Percentiles rank a stretch among this genome's conserved stretches.
These are phyloP conservation scores for Callorhinus ursinus DNA, from an alignment of 2,113 vertebrate species.

Conservation along the genomic window DNA sequence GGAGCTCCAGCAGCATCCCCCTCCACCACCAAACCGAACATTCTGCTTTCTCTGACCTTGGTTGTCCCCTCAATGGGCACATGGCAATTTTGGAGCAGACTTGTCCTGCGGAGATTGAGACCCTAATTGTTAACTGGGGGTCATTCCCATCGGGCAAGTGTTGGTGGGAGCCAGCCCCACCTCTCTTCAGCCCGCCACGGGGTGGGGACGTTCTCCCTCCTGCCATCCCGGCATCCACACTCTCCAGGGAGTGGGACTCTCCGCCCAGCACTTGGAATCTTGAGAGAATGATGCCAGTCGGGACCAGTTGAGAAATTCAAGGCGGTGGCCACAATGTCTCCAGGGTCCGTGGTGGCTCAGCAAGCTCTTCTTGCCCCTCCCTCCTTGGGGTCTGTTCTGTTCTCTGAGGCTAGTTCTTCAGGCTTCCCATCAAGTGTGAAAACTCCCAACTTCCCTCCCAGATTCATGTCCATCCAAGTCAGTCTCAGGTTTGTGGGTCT, in stretches of 20 bases:
- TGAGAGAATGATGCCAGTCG: rapidly evolving
- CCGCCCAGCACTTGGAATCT: neutral
- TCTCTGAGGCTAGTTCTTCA: neutral
- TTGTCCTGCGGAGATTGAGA: neutral
- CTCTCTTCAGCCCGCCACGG: neutral
- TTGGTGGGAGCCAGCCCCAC: neutral
- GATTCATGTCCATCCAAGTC: rapidly evolving
- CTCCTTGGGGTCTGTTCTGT: rapidly evolving
- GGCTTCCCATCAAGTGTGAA: neutral
- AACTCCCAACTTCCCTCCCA: neutral
- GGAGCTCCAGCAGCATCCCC: neutral
- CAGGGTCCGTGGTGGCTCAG: too few species aligned
- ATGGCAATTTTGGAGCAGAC: too few species aligned
- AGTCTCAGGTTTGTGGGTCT: too few species aligned
- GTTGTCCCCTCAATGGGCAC: neutral
- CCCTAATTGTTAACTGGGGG: neutral
- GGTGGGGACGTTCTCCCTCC: too few species aligned
- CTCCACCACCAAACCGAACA: neutral
- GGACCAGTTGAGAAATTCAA: neutral
- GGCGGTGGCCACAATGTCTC: neutral
- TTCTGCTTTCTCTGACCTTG: neutral
- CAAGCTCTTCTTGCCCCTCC: neutral
- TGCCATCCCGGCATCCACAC: rapidly evolving
- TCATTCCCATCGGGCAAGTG: neutral
- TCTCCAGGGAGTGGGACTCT: neutral